Evolutionary conservation across 2,113 vertebrate genomes (phyloP).

Genomic region (Rhinichthys klamathensis): DNA sequence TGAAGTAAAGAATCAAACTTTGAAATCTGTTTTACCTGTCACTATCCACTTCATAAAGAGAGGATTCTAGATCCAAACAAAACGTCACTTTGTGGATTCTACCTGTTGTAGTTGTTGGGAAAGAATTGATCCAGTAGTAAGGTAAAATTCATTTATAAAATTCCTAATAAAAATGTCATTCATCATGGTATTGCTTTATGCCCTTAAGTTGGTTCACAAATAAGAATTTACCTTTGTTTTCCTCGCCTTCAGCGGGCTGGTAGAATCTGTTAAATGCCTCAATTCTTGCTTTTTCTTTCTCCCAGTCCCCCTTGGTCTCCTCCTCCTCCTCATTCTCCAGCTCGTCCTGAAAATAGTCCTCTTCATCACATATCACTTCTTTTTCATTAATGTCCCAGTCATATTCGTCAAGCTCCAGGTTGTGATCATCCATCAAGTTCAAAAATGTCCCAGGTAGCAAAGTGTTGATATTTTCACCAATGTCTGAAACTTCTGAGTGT

Average conservation of each 20-base stretch:
- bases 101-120: constrained; percentile 15
- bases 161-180: constrained; percentile 10
- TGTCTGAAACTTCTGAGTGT: constrained; percentile 21
- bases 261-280: constrained; percentile 73
- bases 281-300: constrained; percentile 72
- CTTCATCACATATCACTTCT: constrained; percentile 25
- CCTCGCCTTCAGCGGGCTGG: constrained; percentile 50
- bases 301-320: constrained; percentile 67
- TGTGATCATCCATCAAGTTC: constrained; percentile 48
- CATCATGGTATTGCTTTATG: neutral
- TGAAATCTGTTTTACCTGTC: constrained; percentile 46
- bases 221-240: constrained; percentile 63
- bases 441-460: constrained; percentile 35
- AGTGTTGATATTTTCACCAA: constrained; percentile 42
- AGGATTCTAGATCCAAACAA: constrained; percentile 44
- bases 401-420: constrained; percentile 39
- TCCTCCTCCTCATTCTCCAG: constrained; percentile 63
- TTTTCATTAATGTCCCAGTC: constrained; percentile 45
- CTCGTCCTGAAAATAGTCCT: constrained; percentile 40
- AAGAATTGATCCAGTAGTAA: neutral
- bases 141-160: neutral
- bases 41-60: constrained; percentile 43
- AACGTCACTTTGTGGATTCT: constrained; percentile 55
- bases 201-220: neutral
- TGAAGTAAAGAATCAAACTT: neutral